Evolutionary conservation across 2,888 invertebrate genomes (phyloP), one percentile per base, ranked within the genome.

Genomic region (Elegia similella): DNA sequence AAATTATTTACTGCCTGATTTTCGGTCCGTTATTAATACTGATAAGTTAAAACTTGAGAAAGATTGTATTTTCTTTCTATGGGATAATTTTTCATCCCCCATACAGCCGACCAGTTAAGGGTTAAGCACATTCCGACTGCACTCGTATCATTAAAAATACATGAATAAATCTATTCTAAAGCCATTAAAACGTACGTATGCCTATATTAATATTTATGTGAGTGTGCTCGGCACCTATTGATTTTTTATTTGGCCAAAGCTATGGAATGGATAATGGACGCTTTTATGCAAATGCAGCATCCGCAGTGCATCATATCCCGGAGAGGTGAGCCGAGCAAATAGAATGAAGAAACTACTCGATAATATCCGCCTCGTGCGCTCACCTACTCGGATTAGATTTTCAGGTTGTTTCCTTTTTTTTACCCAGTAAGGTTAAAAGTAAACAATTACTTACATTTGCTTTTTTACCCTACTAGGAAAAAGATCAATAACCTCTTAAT

Each of bases 211-310:
- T 60, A 61, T 65, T 63, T 64, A 67, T 59, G 62, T 64, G 62
- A 61, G 63, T 67, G 66, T 67, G 66, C 69, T 61, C 69, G 67
- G 66, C 61, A 67, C 71, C 78, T 86, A 87, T 88, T 82, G 88
- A 85, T 87, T 87, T 88, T 86, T 88, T 88, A 86, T 88, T 86
- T 84, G 78, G 80, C 75, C 68, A 74, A 77, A 79, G 77, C 82
- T 70, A 76, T 76, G 80, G 83, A 84, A 76, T 76, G 80, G 83
- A 84, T 87, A 89, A 89, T 89, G 87, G 86, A 80, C 74, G 87
- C 85, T 86, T 88, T 88, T 87, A 89, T 89, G 88, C 86, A 88
- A 88, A 88, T 88, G 82, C 82, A 77, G 81, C 79, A 80, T 82
- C 84, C 86, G 87, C 88, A 86, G 75, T 88, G 86, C 87, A 88